Conservation (phyloP, 2,797 vertebrate species). For the Aplochiton taeniatus region DNA sequence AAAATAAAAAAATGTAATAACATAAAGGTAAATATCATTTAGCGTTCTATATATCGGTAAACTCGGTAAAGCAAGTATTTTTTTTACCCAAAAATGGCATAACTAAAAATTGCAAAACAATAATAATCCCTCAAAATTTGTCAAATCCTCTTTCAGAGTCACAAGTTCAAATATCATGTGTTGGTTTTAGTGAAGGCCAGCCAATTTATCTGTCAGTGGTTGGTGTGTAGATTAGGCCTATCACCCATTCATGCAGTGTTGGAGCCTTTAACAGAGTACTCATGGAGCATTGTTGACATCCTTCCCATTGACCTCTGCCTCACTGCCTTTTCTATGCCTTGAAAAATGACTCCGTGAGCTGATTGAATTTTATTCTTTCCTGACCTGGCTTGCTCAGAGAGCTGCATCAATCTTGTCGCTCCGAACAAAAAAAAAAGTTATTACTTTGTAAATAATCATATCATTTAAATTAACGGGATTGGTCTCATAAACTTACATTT, state of each 20-base stretch:
- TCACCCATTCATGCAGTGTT: slow-evolving; percentile 1
- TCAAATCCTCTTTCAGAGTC: too few relatives aligned
- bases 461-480: slow-evolving; percentile 54
- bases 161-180: background rate
- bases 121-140: too few relatives aligned
- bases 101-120: too few relatives aligned
- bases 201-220: slow-evolving; percentile 1
- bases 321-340: slow-evolving; percentile 68
- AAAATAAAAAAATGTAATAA: too few relatives aligned
- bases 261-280: slow-evolving; percentile 30
- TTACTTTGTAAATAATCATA: slow-evolving; percentile 68
- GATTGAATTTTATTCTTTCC: slow-evolving; percentile 74
- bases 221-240: slow-evolving; percentile 14
- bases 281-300: slow-evolving; percentile 68
- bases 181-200: too few relatives aligned
- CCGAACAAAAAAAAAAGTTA: slow-evolving; percentile 79
- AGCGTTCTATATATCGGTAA: too few relatives aligned
- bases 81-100: too few relatives aligned
- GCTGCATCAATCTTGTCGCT: slow-evolving; percentile 72
- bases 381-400: slow-evolving; percentile 68
- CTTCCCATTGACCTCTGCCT: slow-evolving; percentile 71
- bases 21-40: too few relatives aligned
- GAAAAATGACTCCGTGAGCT: slow-evolving; percentile 72
- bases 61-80: too few relatives aligned
- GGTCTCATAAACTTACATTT: background rate